A percentile compares a stretch with the other conserved stretches of the same genome.
Conservation (phyloP, 1,140 invertebrate species). For the Phthorimaea operculella region DNA sequence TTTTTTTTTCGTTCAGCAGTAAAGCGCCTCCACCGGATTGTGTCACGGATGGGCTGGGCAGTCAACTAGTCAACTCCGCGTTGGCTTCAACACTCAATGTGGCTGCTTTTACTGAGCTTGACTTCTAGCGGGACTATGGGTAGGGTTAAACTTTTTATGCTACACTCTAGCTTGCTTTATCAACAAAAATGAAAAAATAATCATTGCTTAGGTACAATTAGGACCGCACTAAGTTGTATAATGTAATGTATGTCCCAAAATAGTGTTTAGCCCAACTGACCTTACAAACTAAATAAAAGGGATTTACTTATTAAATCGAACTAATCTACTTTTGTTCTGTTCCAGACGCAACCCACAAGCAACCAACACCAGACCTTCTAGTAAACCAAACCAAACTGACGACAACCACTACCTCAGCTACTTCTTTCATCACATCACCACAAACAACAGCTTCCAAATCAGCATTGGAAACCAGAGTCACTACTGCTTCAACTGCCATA, state of each 20-base stretch:
- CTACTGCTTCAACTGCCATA: background rate
- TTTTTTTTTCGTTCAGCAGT: slow-evolving; percentile 24
- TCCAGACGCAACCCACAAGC: slow-evolving; percentile 27
- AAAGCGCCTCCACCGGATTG: slow-evolving; percentile 36
- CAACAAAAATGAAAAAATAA: too few species aligned
- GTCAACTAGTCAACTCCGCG: slow-evolving; percentile 64
- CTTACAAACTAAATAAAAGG: too few species aligned
- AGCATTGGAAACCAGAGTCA: background rate
- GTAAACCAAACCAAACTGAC: slow-evolving; percentile 29
- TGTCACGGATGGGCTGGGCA: slow-evolving; percentile 30
- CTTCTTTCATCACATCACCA: too few species aligned
- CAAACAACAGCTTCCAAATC: too few species aligned
- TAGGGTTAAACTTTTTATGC: too few species aligned
- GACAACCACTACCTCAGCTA: background rate
- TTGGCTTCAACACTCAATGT: slow-evolving; percentile 83
- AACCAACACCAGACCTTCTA: slow-evolving; percentile 44
- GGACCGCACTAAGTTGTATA: too few species aligned
- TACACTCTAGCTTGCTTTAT: too few species aligned
- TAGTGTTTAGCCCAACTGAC: too few species aligned
- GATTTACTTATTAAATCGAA: too few species aligned
- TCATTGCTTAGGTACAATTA: too few species aligned
- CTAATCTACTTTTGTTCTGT: too few species aligned
- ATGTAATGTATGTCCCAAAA: too few species aligned
- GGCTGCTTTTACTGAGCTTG: slow-evolving; percentile 80
- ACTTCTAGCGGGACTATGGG: slow-evolving; percentile 20